phyloP scores from a whole-genome alignment of 1,140 invertebrate species.

The Cydia strobilella region DNA sequence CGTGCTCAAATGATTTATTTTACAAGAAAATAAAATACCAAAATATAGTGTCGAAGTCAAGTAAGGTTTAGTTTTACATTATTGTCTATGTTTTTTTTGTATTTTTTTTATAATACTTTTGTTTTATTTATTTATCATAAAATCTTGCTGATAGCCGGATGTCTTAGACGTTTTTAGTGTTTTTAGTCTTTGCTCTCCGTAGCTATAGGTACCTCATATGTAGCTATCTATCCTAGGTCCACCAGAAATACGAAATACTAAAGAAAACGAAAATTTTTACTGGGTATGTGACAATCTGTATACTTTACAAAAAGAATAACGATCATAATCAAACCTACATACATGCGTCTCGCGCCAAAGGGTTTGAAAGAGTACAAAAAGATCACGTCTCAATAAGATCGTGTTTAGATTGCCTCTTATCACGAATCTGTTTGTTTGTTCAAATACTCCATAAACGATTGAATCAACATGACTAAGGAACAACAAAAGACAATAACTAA shows the following conservation, averaged over 20 bases:
- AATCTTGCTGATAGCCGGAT: too few species aligned
- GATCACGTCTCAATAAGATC: constrained; percentile 18
- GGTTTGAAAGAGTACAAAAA: constrained; percentile 23
- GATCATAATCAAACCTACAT: constrained; percentile 22
- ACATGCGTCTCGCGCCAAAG: constrained; percentile 16
- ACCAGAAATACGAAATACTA: not conserved
- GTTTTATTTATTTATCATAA: too few species aligned
- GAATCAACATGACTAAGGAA: not conserved
- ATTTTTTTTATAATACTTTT: too few species aligned
- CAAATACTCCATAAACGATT: not conserved
- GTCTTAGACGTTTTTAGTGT: too few species aligned
- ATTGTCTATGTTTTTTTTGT: too few species aligned
- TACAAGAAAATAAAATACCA: too few species aligned
- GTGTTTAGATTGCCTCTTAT: constrained; percentile 27
- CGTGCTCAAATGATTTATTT: too few species aligned
- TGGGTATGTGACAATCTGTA: not conserved
- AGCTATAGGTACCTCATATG: too few species aligned
- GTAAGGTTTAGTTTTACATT: too few species aligned
- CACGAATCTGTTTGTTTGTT: constrained; percentile 4
- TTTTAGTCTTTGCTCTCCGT: too few species aligned
- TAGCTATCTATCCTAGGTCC: not conserved
- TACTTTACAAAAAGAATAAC: not conserved
- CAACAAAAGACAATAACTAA: not conserved
- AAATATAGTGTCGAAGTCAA: too few species aligned
- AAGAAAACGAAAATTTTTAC: not conserved